Conservation (phyloP, 1,140 invertebrate genomes). For the Euglossa dilemma region DNA sequence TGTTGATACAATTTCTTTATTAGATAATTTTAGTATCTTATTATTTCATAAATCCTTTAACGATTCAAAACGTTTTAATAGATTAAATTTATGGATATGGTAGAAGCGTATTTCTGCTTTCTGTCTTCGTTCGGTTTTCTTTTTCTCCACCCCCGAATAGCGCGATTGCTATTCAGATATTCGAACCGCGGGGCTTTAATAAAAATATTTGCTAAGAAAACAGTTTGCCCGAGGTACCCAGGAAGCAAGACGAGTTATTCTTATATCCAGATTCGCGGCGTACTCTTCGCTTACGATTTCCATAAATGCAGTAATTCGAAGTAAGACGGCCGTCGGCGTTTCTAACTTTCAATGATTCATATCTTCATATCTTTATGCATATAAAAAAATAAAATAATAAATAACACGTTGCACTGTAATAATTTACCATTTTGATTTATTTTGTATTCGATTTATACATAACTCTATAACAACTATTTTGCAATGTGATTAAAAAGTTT, state of each 20-base stretch:
- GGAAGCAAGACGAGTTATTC: conserved; percentile 70
- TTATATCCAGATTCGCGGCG: conserved; percentile 72
- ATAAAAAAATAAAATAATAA: neutral
- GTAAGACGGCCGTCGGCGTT: conserved; percentile 49
- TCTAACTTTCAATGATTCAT: conserved; percentile 48
- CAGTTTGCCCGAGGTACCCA: conserved; percentile 58
- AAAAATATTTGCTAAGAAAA: conserved; percentile 79
- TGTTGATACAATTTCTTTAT: neutral
- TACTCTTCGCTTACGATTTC: conserved; percentile 63
- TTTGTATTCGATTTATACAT: neutral
- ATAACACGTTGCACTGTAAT: neutral
- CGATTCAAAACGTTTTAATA: conserved; percentile 60
- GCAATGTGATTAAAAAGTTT: too few relatives aligned
- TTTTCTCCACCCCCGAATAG: conserved; percentile 55
- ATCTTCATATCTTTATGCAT: neutral
- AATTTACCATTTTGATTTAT: neutral
- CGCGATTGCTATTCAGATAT: conserved; percentile 76
- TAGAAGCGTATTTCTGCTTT: conserved; percentile 32
- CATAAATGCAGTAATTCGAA: conserved; percentile 74
- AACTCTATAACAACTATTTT: neutral
- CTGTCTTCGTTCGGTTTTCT: conserved; percentile 45
- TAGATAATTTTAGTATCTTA: neutral
- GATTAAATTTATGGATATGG: conserved; percentile 55
- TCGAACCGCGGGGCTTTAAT: conserved; percentile 71
- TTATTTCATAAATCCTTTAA: conserved; percentile 25